Conservation (phyloP, 2,113 vertebrate genomes). For the Lasiurus cinereus region DNA sequence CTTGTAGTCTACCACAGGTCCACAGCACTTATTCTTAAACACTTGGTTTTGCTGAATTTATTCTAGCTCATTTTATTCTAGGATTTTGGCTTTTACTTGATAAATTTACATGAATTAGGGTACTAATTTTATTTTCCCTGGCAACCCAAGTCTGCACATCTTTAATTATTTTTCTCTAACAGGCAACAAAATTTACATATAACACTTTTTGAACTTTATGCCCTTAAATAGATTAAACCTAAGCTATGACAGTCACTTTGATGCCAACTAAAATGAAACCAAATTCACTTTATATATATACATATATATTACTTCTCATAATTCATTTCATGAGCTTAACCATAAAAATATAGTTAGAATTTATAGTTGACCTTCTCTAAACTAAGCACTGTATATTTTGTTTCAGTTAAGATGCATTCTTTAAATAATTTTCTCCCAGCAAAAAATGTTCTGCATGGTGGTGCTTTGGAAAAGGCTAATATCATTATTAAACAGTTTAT, state of each 20-base stretch:
- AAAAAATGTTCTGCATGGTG: neutral
- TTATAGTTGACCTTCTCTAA: conserved; percentile 44
- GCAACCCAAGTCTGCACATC: conserved; percentile 40
- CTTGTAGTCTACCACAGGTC: neutral
- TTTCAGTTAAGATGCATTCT: conserved; percentile 30
- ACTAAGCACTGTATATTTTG: conserved; percentile 42
- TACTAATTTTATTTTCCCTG: conserved; percentile 49
- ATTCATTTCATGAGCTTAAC: conserved; percentile 69
- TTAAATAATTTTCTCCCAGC: conserved; percentile 62
- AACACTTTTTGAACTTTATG: conserved; percentile 38
- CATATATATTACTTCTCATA: conserved; percentile 45
- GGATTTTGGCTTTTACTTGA: conserved; percentile 25
- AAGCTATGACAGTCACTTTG: conserved; percentile 48
- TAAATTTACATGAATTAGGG: conserved; percentile 56
- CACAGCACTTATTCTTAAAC: neutral
- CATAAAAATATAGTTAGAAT: conserved; percentile 59
- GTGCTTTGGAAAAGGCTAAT: conserved; percentile 38
- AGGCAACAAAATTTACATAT: conserved; percentile 40
- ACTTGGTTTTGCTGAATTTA: conserved; percentile 2
- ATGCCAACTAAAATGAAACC: conserved; percentile 70
- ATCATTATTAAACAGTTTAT: neutral
- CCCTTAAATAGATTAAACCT: conserved; percentile 50
- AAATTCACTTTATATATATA: conserved; percentile 72
- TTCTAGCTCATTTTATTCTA: conserved; percentile 36
- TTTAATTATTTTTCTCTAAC: conserved; percentile 32